Evolutionary conservation across 2,797 vertebrate genomes (phyloP), one percentile per base, ranked within the genome.

Genomic region (Sebastes kiyomatsui): DNA sequence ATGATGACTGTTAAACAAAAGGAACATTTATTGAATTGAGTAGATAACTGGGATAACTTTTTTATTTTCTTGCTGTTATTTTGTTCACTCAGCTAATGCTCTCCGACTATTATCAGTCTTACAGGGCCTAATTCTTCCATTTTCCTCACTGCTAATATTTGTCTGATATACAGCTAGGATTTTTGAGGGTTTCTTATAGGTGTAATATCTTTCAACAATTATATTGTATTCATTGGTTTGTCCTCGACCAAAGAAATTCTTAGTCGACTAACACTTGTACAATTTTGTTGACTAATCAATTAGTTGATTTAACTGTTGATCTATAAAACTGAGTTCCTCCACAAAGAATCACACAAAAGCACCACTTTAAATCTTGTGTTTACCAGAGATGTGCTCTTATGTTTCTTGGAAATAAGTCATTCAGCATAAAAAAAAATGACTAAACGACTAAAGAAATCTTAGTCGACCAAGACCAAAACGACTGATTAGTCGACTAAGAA

Each of bases 21-120:
- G 96, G 95, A 95, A 96, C 96, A 96, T 97, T 97, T 97, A 97
- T 85, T 93, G 95, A 96, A 96, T 96, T 96, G 97, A 97, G 95
- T 95, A 96, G 96, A 97, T 97, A 96, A 97, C 96, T n/a, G 30
- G 35, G 30, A 96, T 96, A 60, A 59, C 70, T 33, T 18, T 18
- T 64, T 94, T 88, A 93, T 82, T 65, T 62, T 2, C 25, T 22
- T 92, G 83, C 94, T 95, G 90, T 88, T 96, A 95, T 95, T 97
- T 96, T 81, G 75, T 96, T 97, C 96, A 92, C 96, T 97, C 94
- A 93, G 94, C 93, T 96, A 96, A 97, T 97, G 94, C 94, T 95
- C 94, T 91, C 12, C 92, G 74, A 80, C 87, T 90, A 88, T 93
- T 90, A 93, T 96, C 94, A 88, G 94, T 95, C 95, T 89, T 91